Evolutionary conservation across 2,888 invertebrate species (phyloP), one percentile per base, ranked within the genome.

Genomic region (Synergus itoensis): DNA sequence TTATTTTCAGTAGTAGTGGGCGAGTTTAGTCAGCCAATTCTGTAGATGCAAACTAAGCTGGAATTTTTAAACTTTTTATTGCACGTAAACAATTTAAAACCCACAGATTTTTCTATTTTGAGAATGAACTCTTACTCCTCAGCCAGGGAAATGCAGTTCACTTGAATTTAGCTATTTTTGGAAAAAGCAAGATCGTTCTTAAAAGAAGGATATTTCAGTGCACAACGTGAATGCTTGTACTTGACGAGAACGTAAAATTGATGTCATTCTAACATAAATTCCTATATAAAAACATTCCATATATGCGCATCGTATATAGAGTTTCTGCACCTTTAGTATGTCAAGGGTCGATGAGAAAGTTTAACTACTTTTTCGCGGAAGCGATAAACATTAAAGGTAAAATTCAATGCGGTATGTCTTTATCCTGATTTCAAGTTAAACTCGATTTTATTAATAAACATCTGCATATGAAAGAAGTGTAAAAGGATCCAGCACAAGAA

Each of bases 121-220:
- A 9, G n/a, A 53, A 53, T 18, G 2, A 18, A 53, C 1, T 53
- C 3, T 53, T 53, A 53, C 16, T 9, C 2, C 2, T 14, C n/a
- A 53, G 7, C 4, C 12, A 5, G 21, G 14, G 11, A 60, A 60
- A 60, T 4, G 21, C 21, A 18, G 18, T 60, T 60, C 11, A 18
- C 60, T 60, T 21, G 3, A 40, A 1, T 64, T 40, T 64, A 12
- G 14, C 64, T 64, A 40, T 40, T 64, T 40, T 64, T 2, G 14
- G 36, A 64, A 41, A 40, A 64, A 64, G 9, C 8, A 1, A n/a
- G 40, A 64, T 64, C 40, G 14, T 40, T 40, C n/a, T 64, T 64
- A n/a, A 64, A 64, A 41, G 40, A 64, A 40, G 36, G 9, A 40
- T 64, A 40, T 64, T 64, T 64, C 64, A 64, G 64, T 40, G 64